phyloP scores from a whole-genome alignment of 2,888 invertebrate genomes.

The Agrochola litura region DNA sequence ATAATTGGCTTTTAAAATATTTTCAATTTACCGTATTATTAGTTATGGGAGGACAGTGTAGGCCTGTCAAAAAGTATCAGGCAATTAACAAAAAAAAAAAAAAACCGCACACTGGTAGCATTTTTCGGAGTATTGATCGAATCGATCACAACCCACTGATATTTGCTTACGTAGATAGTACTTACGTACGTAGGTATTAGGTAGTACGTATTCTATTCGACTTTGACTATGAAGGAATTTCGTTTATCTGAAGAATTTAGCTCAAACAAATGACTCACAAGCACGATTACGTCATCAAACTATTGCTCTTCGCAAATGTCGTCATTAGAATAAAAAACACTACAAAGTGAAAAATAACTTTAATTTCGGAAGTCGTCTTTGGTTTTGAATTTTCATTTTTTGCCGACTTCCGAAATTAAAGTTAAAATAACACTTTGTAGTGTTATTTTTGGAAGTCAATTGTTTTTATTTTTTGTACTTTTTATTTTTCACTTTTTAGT shows the following conservation, averaged over 20 bases:
- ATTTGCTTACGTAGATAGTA: not conserved
- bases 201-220: slow-evolving; percentile 25
- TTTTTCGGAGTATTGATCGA: not conserved
- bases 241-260: slow-evolving; percentile 23
- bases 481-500: too few species aligned
- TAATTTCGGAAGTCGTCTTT: too few species aligned
- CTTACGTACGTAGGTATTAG: too few species aligned
- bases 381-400: too few species aligned
- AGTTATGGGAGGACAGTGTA: too few species aligned
- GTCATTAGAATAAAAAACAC: too few species aligned
- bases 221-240: slow-evolving; percentile 14
- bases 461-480: too few species aligned
- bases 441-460: too few species aligned
- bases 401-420: too few species aligned
- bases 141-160: not conserved
- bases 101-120: not conserved
- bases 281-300: not conserved
- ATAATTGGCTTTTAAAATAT: not conserved
- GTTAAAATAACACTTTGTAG: too few species aligned
- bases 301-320: not conserved
- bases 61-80: not conserved
- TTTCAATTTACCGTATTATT: not conserved
- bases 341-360: too few species aligned
- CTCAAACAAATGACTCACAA: slow-evolving; percentile 30
- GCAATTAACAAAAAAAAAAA: not conserved